These are phyloP conservation scores for Coregonus suidteri DNA, from an alignment of 2,797 vertebrate species.

Conservation along the genomic window DNA sequence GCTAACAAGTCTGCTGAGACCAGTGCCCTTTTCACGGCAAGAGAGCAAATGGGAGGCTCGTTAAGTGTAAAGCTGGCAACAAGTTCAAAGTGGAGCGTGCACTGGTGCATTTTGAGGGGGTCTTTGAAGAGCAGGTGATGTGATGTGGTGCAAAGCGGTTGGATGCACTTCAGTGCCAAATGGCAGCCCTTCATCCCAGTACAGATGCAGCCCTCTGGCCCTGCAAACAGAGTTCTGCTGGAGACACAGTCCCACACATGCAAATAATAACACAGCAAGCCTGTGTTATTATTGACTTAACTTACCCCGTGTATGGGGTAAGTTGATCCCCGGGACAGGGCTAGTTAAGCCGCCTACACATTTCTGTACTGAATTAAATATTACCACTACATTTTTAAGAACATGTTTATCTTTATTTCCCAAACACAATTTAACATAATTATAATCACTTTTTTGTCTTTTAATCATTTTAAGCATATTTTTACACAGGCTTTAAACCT, in stretches of 20 bases:
- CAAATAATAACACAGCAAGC: not conserved
- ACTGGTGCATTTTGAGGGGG: slow-evolving; percentile 10
- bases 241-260: not conserved
- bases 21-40: slow-evolving; percentile 9
- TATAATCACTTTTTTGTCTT: no score
- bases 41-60: slow-evolving; percentile 23
- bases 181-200: not conserved
- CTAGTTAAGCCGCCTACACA: no score
- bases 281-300: no score
- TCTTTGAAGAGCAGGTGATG: not conserved
- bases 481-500: no score
- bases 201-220: not conserved
- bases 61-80: slow-evolving; percentile 26
- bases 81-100: slow-evolving; percentile 36
- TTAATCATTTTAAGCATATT: no score
- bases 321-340: no score
- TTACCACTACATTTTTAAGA: no score
- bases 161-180: not conserved
- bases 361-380: no score
- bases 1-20: slow-evolving; percentile 24
- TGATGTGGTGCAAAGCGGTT: not conserved
- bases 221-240: not conserved
- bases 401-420: no score
- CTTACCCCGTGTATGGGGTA: no score
- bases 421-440: no score